phyloP scores from a whole-genome alignment of 2,888 invertebrate species.

The Drosophila affinis region DNA sequence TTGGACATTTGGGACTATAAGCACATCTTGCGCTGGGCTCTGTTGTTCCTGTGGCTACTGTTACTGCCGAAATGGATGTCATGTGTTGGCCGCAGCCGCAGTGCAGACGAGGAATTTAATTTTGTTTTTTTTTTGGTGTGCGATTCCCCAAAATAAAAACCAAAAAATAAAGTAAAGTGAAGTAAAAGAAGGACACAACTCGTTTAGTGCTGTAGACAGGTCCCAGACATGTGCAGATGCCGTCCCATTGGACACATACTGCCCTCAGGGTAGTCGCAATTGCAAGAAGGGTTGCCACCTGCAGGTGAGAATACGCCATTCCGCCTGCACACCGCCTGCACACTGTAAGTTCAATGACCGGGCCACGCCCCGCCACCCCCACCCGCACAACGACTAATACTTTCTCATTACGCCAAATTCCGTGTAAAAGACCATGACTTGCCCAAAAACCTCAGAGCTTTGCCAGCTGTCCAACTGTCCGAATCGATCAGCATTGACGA shows the following conservation, averaged over 20 bases:
- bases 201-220: constrained; percentile 44
- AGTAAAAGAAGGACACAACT: constrained; percentile 31
- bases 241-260: neutral
- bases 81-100: constrained; percentile 50
- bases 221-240: constrained; percentile 35
- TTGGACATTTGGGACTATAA: neutral
- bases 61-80: constrained; percentile 51
- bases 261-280: constrained; percentile 11
- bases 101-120: constrained; percentile 53
- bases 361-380: constrained; percentile 22
- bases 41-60: constrained; percentile 20
- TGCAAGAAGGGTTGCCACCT: constrained; percentile 25
- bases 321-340: neutral
- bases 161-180: constrained; percentile 10
- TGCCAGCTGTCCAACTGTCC: constrained; percentile 44
- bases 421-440: constrained; percentile 39
- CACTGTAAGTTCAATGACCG: constrained; percentile 11
- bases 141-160: constrained; percentile 17
- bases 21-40: neutral
- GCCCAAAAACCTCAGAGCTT: constrained; percentile 22
- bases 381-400: constrained; percentile 37
- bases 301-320: constrained; percentile 2
- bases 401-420: constrained; percentile 42
- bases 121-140: constrained; percentile 16
- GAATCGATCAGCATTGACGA: constrained; percentile 44